Base-by-base conservation (phyloP, 2,113 vertebrate species). In the Furnarius figulus region DNA sequence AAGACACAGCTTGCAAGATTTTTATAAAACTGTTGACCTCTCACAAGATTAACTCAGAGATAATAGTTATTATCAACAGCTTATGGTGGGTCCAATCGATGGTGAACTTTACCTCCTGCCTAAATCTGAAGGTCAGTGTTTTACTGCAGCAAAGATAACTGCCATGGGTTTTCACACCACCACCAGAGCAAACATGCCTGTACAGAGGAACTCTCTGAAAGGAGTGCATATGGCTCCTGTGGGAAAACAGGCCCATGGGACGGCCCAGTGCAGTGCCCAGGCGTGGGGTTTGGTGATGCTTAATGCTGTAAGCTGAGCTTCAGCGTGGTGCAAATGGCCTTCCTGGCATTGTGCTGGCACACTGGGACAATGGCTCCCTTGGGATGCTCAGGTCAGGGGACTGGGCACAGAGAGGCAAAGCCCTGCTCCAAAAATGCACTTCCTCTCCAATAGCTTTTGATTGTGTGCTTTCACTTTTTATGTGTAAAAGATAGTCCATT, bases 401-500 rank as follows among this genome's bases (percentile, higher is more conserved):
- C 77, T 8, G 76, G 40, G 37, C 56, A 24, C 8, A 42, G 49
- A 50, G 18, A 50, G 76, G 62, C 40, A 95, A 91, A 52, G 55
- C 84, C n/a, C 78, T 44, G 72, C 96, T 66, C 92, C 46, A 5
- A 56, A 91, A 95, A 86, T 72, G 86, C 96, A 3, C 86, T 80
- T 96, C 95, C 97, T 97, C 97, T 97, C 95, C 42, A 96, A 96
- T 81, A 49, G 97, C 94, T 97, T 97, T 97, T 98, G 98, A 97
- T 97, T 97, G 97, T 97, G 97, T 96, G 97, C 98, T 97, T 98
- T 98, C 98, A 98, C 98, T 98, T 98, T 97, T 98, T 98, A 98
- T 98, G 98, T 97, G 95, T 97, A 97, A 98, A 98, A 98, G 98
- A 98, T 98, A 97, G 98, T 98, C 98, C 98, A 97, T 98, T 98